Evolutionary conservation across 2,888 invertebrate genomes (phyloP).

Genomic region (Meandrusa payeni): DNA sequence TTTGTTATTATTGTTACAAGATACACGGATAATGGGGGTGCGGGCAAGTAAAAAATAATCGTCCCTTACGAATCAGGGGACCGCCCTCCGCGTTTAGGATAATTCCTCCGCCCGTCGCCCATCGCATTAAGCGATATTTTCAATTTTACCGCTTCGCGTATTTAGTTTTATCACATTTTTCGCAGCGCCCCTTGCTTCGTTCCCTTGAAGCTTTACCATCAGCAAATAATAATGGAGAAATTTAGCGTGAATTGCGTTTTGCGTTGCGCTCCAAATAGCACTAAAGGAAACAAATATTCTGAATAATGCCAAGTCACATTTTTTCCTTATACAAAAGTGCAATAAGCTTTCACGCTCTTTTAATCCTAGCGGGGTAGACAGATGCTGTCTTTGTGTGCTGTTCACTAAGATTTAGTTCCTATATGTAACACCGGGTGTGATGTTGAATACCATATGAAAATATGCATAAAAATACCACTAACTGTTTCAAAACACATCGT

Average conservation of each 20-base stretch:
- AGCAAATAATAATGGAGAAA: constrained; percentile 18
- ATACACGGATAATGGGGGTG: constrained; percentile 11
- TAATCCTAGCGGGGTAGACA: too few species aligned
- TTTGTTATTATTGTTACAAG: constrained; percentile 18
- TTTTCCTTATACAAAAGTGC: too few species aligned
- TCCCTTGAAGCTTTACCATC: constrained; percentile 14
- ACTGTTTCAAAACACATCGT: too few species aligned
- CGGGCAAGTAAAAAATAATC: constrained; percentile 19
- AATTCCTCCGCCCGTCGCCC: constrained; percentile 17
- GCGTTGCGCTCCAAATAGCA: constrained; percentile 1
- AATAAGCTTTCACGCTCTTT: too few species aligned
- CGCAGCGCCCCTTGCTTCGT: constrained; percentile 46
- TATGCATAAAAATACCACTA: too few species aligned
- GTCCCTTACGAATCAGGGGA: constrained; percentile 9
- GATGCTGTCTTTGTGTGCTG: too few species aligned
- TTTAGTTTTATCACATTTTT: constrained; percentile 58
- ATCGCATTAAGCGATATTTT: constrained; percentile 22
- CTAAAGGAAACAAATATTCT: constrained; percentile 4
- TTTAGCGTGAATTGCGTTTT: constrained; percentile 4
- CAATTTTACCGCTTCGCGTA: constrained; percentile 30
- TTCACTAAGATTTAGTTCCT: too few species aligned
- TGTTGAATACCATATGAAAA: too few species aligned
- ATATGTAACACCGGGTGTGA: too few species aligned
- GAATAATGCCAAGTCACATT: background rate
- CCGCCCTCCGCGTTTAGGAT: constrained; percentile 16